Evolutionary conservation across 2,888 invertebrate genomes (phyloP).

Genomic region (Heterodera filipjevi): DNA sequence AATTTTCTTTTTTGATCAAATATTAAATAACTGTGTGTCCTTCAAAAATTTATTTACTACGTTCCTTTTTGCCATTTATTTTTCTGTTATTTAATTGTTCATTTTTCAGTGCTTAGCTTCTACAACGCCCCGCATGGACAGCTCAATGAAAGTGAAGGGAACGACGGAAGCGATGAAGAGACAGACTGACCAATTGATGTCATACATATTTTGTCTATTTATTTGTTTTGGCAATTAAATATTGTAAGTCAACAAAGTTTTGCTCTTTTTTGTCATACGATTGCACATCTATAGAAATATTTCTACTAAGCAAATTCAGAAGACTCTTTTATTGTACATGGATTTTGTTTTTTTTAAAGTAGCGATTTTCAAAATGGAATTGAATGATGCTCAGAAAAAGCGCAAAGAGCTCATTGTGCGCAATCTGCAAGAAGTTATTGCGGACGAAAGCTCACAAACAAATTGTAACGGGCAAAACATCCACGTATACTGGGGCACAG

Average conservation of each 20-base stretch:
- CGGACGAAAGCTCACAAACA: constrained; percentile 60
- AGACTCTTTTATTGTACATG: too few relatives aligned
- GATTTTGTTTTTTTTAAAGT: too few relatives aligned
- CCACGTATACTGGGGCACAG: constrained; percentile 70
- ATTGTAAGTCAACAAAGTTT: too few relatives aligned
- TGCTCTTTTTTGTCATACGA: too few relatives aligned
- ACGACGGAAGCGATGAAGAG: neutral
- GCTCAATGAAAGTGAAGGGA: neutral
- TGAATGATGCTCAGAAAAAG: constrained; percentile 46
- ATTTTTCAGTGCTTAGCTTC: neutral
- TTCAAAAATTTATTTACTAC: too few relatives aligned
- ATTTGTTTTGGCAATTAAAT: too few relatives aligned
- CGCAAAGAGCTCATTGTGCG: constrained; percentile 53
- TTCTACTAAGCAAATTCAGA: too few relatives aligned
- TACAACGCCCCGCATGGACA: neutral
- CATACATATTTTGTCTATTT: neutral
- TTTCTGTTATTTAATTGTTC: neutral
- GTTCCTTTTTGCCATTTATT: neutral
- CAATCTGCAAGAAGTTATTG: constrained; percentile 62
- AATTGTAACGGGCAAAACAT: constrained; percentile 55
- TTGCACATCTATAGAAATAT: too few relatives aligned
- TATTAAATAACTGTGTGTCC: too few relatives aligned
- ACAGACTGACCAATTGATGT: neutral
- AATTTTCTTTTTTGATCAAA: neutral
- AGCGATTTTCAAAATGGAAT: constrained; percentile 9